Evolutionary conservation across 2,888 invertebrate genomes (phyloP).

Genomic region (Agonopterix arenella): DNA sequence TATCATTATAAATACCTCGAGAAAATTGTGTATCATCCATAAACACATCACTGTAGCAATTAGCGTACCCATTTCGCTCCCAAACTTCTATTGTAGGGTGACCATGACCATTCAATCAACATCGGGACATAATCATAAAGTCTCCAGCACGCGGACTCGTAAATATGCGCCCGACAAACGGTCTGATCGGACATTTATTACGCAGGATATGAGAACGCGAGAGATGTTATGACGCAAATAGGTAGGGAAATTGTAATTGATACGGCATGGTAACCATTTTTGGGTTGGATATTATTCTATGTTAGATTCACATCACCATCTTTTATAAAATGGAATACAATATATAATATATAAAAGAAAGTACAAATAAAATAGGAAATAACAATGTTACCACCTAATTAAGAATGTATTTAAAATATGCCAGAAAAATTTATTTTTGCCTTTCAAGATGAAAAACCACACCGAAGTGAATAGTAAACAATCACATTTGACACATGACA

Average conservation of each 20-base stretch:
- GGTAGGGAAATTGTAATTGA: conserved; percentile 56
- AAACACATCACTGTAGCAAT: conserved; percentile 13
- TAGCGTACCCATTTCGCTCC: conserved; percentile 11
- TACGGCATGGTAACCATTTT: conserved; percentile 10
- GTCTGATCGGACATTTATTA: conserved; percentile 49
- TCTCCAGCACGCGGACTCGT: conserved; percentile 53
- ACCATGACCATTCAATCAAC: conserved; percentile 70
- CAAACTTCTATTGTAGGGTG: conserved; percentile 37
- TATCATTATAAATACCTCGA: too few relatives aligned
- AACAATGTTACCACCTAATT: too few relatives aligned
- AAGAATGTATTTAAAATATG: too few relatives aligned
- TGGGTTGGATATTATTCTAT: too few relatives aligned
- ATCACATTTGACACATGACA: too few relatives aligned
- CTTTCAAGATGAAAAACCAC: too few relatives aligned
- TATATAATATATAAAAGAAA: too few relatives aligned
- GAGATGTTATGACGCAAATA: conserved; percentile 63
- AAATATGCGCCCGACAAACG: conserved; percentile 49
- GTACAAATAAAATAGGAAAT: too few relatives aligned
- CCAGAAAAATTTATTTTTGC: too few relatives aligned
- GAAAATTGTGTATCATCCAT: not conserved
- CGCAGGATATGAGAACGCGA: conserved; percentile 30
- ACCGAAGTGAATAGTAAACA: too few relatives aligned
- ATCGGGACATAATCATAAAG: conserved; percentile 71
- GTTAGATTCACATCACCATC: too few relatives aligned
- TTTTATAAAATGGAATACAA: too few relatives aligned